phyloP scores from a whole-genome alignment of 2,888 invertebrate genomes.

The Harmothoe impar region DNA sequence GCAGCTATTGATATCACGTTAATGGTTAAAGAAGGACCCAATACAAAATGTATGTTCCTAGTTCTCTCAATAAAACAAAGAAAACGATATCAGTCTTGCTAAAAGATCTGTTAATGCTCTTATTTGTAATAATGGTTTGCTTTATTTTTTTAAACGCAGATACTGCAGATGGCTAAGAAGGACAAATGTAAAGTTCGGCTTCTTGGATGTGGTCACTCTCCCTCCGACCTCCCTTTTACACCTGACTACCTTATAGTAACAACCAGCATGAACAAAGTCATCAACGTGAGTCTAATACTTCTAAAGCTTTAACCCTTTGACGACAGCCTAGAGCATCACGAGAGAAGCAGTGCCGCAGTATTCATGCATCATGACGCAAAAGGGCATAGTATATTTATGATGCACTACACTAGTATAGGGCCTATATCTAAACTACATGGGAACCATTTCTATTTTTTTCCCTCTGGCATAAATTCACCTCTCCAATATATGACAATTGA shows the following conservation, averaged over 20 bases:
- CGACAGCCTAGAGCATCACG: neutral
- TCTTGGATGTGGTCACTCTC: conserved; percentile 82
- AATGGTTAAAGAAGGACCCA: too few relatives aligned
- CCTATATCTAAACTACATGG: neutral
- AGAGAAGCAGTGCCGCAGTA: neutral
- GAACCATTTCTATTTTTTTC: neutral
- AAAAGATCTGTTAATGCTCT: too few relatives aligned
- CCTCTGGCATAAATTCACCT: too few relatives aligned
- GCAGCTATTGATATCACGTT: too few relatives aligned
- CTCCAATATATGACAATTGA: too few relatives aligned
- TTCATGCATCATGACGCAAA: neutral
- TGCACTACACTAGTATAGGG: neutral
- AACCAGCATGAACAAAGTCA: conserved; percentile 76
- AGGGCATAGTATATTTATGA: neutral
- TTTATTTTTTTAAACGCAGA: conserved; percentile 70
- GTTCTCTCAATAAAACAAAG: too few relatives aligned
- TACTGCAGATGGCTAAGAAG: conserved; percentile 75
- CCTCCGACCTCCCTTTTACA: conserved; percentile 82
- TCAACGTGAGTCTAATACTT: conserved; percentile 73
- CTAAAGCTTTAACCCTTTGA: neutral
- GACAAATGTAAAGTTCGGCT: conserved; percentile 78
- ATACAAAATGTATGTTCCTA: too few relatives aligned
- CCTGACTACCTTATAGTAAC: conserved; percentile 80
- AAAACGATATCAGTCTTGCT: too few relatives aligned
- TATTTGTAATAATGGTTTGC: too few relatives aligned